Conservation (phyloP, 2,888 invertebrate genomes). For the Mythimna vitellina region DNA sequence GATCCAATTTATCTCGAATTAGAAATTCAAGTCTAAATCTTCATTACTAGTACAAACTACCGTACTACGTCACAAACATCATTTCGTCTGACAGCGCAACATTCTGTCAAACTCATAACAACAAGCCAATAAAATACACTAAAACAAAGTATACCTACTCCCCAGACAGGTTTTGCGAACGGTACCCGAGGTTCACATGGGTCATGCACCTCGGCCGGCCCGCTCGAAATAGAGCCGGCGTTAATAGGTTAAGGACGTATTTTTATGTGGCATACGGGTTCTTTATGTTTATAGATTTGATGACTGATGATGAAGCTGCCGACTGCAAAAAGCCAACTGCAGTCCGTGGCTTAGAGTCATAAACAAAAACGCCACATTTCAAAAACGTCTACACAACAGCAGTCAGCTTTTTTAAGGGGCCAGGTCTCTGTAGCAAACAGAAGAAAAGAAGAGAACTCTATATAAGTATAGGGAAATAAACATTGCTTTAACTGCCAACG, state of each 20-base stretch:
- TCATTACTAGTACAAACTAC: no score
- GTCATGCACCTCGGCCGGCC: conserved; percentile 74
- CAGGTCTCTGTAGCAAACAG: no score
- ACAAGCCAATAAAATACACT: conserved; percentile 44
- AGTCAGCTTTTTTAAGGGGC: no score
- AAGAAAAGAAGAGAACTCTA: no score
- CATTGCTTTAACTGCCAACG: no score
- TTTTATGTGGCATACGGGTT: conserved; percentile 24
- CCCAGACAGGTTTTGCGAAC: conserved; percentile 80
- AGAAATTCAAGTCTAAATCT: no score
- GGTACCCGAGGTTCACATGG: conserved; percentile 78
- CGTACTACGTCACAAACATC: conserved; percentile 2
- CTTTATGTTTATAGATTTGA: conserved; percentile 13
- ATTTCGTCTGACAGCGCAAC: neutral
- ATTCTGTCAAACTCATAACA: conserved; percentile 21
- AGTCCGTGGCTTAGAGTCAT: neutral
- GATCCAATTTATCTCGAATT: no score
- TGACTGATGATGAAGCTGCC: neutral
- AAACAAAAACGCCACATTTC: no score
- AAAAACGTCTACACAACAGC: no score
- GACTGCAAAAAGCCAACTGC: neutral
- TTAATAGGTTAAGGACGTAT: conserved; percentile 54
- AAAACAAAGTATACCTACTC: conserved; percentile 48
- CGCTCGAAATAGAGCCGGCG: conserved; percentile 62
- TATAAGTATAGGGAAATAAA: no score